Percentiles rank a stretch among this genome's conserved stretches.
These are phyloP conservation scores for Apeira syringaria DNA, from an alignment of 2,888 invertebrate genomes.

Conservation along the genomic window DNA sequence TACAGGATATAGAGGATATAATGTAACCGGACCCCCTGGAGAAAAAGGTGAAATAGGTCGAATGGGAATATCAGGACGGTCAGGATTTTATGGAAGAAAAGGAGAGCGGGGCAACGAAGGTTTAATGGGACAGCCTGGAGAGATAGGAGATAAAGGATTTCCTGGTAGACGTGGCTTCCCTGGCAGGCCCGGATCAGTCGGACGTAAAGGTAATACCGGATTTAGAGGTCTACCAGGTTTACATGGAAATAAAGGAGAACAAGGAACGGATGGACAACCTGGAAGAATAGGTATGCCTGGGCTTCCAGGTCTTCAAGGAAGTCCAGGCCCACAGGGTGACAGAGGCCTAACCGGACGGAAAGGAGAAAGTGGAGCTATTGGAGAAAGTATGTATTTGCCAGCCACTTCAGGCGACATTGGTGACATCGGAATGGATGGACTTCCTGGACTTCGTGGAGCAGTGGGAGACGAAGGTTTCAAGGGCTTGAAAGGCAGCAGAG, in stretches of 20 bases:
- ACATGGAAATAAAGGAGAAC: conserved; percentile 52
- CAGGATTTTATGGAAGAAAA: conserved; percentile 74
- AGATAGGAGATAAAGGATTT: conserved; percentile 74
- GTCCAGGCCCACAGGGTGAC: conserved; percentile 51
- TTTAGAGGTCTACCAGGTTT: conserved; percentile 69
- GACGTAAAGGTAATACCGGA: conserved; percentile 70
- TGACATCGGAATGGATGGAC: conserved; percentile 84
- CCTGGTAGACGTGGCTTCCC: conserved; percentile 81
- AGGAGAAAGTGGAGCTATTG: conserved; percentile 53
- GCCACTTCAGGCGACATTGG: conserved; percentile 76
- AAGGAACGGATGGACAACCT: conserved; percentile 47
- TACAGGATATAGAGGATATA: conserved; percentile 82
- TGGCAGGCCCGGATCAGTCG: conserved; percentile 81
- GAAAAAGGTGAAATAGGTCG: conserved; percentile 85
- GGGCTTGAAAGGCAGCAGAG: conserved; percentile 84
- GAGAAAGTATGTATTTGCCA: conserved; percentile 53
- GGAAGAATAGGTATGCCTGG: conserved; percentile 81
- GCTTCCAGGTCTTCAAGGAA: conserved; percentile 79
- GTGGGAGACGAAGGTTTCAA: conserved; percentile 79
- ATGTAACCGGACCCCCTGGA: conserved; percentile 78
- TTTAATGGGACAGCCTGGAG: conserved; percentile 71
- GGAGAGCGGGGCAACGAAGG: conserved; percentile 85
- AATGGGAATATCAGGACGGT: conserved; percentile 75
- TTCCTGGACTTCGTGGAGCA: conserved; percentile 81
- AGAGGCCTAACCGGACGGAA: conserved; percentile 38